A percentile compares a stretch with the other conserved stretches of the same genome.
Evolutionary conservation across 2,797 vertebrate species (phyloP).

Genomic region (Todus mexicanus): DNA sequence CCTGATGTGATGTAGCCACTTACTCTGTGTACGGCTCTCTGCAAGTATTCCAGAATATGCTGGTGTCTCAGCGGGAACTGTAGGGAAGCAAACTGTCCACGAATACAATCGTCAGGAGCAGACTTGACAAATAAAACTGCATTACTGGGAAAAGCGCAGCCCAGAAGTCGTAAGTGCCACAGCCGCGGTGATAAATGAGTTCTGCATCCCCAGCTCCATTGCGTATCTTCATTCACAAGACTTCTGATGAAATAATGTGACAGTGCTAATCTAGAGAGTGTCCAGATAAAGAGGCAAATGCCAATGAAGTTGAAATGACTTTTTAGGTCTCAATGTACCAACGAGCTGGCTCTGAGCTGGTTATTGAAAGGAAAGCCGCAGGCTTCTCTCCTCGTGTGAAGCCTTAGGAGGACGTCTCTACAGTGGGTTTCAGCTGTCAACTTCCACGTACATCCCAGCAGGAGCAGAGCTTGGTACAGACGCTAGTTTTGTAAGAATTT

Average conservation of each 20-base stretch:
- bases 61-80: not conserved
- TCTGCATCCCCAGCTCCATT: not conserved
- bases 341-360: not conserved
- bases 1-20: not conserved
- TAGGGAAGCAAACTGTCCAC: not conserved
- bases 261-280: not conserved
- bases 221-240: not conserved
- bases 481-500: not conserved
- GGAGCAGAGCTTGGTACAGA: not conserved
- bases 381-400: not conserved
- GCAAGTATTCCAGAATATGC: not conserved
- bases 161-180: not conserved
- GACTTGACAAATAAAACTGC: not conserved
- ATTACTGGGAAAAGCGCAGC: not conserved
- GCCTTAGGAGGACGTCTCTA: not conserved
- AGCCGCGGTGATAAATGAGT: not conserved
- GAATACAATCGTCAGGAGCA: not conserved
- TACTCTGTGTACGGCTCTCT: not conserved
- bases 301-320: not conserved
- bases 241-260: not conserved
- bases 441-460: not conserved
- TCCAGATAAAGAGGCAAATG: not conserved
- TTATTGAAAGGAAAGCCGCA: not conserved
- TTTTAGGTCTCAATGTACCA: not conserved
- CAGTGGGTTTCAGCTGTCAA: not conserved